phyloP scores from a whole-genome alignment of 2,797 vertebrate species.

The Ctenochaetus hawaiiensis region DNA sequence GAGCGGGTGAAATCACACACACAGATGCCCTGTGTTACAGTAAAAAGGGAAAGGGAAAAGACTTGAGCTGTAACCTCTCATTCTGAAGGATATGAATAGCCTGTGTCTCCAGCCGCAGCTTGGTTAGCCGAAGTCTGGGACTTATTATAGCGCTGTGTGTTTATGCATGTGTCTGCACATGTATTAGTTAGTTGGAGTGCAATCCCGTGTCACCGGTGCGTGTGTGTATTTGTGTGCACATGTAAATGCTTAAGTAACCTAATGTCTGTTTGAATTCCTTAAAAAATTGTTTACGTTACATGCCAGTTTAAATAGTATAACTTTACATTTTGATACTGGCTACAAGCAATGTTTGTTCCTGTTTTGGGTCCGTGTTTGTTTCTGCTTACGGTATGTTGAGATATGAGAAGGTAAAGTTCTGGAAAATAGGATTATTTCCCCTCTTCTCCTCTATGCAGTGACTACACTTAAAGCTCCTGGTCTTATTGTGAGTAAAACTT shows the following conservation, averaged over 20 bases:
- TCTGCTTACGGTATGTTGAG: conserved; percentile 59
- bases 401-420: conserved; percentile 65
- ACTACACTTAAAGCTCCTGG: conserved; percentile 33
- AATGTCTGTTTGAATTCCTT: conserved; percentile 68
- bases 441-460: conserved; percentile 37
- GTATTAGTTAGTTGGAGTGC: conserved; percentile 73
- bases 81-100: conserved; percentile 88
- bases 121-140: conserved; percentile 86
- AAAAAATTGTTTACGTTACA: conserved; percentile 67
- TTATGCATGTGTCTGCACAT: conserved; percentile 80
- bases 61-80: conserved; percentile 83
- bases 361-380: conserved; percentile 62
- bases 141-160: conserved; percentile 86
- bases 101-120: conserved; percentile 84
- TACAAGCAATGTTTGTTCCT: conserved; percentile 70
- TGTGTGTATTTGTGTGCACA: conserved; percentile 63
- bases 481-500: conserved; percentile 41
- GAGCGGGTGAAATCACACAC: conserved; percentile 46
- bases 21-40: conserved; percentile 65
- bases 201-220: conserved; percentile 59
- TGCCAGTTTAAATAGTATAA: conserved; percentile 73
- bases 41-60: conserved; percentile 71
- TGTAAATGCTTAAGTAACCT: conserved; percentile 73
- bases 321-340: conserved; percentile 71
- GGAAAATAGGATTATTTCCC: conserved; percentile 77